These are phyloP conservation scores for Colletes collaris DNA, from an alignment of 2,888 invertebrate species.

Conservation along the genomic window DNA sequence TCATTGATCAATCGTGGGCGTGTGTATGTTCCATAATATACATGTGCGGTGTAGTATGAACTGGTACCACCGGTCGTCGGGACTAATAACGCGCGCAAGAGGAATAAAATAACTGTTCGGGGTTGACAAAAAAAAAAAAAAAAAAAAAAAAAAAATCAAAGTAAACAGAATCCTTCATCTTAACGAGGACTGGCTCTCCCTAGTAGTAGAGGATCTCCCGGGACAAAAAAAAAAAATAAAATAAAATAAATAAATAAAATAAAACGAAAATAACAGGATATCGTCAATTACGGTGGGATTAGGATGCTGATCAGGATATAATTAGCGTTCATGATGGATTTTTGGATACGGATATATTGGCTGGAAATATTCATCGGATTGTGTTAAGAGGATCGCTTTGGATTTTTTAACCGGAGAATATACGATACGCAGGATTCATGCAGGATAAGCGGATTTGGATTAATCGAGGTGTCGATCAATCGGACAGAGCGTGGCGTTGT, in stretches of 20 bases:
- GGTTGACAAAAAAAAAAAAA: too few relatives aligned
- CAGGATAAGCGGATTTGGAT: constrained; percentile 67
- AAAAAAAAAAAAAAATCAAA: constrained; percentile 29
- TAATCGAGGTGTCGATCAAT: constrained; percentile 51
- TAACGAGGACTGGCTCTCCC: constrained; percentile 56
- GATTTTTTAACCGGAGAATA: constrained; percentile 62
- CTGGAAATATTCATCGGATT: constrained; percentile 66
- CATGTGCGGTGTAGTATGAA: constrained; percentile 47
- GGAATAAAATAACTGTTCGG: constrained; percentile 52
- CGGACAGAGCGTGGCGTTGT: constrained; percentile 46
- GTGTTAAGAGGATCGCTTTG: constrained; percentile 61
- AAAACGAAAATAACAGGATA: constrained; percentile 58
- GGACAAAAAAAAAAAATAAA: constrained; percentile 11
- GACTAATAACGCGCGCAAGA: constrained; percentile 56
- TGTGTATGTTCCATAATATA: constrained; percentile 45
- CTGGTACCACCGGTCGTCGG: constrained; percentile 25
- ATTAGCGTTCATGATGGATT: constrained; percentile 69
- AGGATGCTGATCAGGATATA: constrained; percentile 68
- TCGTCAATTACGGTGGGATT: constrained; percentile 56
- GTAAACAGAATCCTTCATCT: constrained; percentile 59
- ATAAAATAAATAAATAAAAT: not conserved
- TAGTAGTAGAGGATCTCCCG: constrained; percentile 64
- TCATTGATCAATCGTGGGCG: constrained; percentile 36
- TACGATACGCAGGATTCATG: constrained; percentile 51
- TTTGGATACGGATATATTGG: constrained; percentile 69